Conservation (phyloP, 2,888 invertebrate species). For the Erpobdella octoculata region DNA sequence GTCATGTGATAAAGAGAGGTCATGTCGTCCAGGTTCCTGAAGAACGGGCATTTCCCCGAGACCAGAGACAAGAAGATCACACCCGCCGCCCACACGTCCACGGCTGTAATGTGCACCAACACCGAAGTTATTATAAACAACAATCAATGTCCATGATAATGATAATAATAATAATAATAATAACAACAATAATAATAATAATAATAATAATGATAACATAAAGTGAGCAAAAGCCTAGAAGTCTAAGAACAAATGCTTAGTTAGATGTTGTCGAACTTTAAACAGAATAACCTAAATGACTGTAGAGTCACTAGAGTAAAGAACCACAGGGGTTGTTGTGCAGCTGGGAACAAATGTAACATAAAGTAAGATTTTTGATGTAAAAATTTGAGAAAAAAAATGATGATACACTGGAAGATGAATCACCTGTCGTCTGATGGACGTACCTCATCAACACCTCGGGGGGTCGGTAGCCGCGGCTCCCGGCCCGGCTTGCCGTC, state of each 20-base stretch:
- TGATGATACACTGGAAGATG: background rate
- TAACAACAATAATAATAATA: background rate
- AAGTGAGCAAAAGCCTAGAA: no score
- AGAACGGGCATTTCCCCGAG: slow-evolving; percentile 73
- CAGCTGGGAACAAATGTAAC: no score
- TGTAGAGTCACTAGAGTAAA: no score
- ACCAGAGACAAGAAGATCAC: slow-evolving; percentile 72
- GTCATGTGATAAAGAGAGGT: slow-evolving; percentile 74
- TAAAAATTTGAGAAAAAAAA: no score
- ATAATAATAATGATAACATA: no score
- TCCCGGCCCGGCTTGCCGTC: slow-evolving; percentile 74
- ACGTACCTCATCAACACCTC: slow-evolving; percentile 64
- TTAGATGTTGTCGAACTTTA: no score
- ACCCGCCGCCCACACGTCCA: slow-evolving; percentile 82
- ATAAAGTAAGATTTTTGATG: no score
- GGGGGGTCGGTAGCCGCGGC: slow-evolving; percentile 80
- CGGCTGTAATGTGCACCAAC: slow-evolving; percentile 55
- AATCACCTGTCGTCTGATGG: slow-evolving; percentile 66
- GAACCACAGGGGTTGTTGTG: no score
- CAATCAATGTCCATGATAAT: background rate
- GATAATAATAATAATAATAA: background rate
- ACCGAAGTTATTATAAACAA: no score
- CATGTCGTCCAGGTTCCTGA: slow-evolving; percentile 70
- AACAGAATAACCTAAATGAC: no score
- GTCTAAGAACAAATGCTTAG: no score